Percentiles rank a stretch among this genome's conserved stretches.
These are phyloP conservation scores for Spisula solida DNA, from an alignment of 2,888 invertebrate species.

Conservation along the genomic window DNA sequence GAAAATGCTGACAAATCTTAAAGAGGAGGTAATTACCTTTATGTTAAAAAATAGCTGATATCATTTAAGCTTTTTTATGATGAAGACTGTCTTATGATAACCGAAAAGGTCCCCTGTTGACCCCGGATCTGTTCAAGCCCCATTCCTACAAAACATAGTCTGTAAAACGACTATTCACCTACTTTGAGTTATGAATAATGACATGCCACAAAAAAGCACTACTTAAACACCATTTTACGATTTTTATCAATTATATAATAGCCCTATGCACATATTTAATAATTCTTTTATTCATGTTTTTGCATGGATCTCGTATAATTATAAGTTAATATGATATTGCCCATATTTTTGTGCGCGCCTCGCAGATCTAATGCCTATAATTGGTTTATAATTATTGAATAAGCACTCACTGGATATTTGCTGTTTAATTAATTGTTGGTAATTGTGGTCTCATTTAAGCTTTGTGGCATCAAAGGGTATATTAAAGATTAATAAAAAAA, in stretches of 20 bases:
- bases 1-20: neutral
- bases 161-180: neutral
- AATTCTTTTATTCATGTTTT: conserved; percentile 8
- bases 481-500: neutral
- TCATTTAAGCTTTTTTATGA: neutral
- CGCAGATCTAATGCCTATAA: neutral
- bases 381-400: conserved; percentile 9
- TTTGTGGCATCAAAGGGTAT: conserved; percentile 11
- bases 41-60: neutral
- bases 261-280: neutral
- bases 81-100: neutral
- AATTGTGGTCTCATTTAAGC: neutral
- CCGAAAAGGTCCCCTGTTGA: neutral
- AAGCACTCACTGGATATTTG: neutral
- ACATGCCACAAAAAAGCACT: neutral
- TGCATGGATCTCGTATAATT: conserved; percentile 10
- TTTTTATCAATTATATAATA: neutral
- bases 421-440: conserved; percentile 4
- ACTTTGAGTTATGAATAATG: neutral
- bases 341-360: neutral
- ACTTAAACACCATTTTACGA: neutral
- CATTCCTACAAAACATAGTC: neutral
- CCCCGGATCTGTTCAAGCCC: neutral
- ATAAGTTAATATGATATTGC: neutral
- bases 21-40: neutral